These are phyloP conservation scores for Ophioninae sp. DNA, from an alignment of 2,888 invertebrate species.

Conservation along the genomic window DNA sequence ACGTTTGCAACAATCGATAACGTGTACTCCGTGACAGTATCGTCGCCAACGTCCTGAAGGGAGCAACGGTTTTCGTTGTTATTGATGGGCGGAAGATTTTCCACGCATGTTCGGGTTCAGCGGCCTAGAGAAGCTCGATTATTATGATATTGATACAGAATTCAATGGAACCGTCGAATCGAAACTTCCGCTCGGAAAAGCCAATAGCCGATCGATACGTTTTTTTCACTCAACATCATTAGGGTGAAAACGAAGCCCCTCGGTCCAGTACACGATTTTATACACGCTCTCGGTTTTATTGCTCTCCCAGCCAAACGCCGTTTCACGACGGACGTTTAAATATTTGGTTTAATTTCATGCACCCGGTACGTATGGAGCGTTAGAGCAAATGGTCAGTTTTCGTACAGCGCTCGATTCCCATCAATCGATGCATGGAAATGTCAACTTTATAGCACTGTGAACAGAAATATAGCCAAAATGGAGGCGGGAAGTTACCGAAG, in stretches of 20 bases:
- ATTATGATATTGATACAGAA: not conserved
- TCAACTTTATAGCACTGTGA: conserved; percentile 21
- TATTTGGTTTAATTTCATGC: conserved; percentile 63
- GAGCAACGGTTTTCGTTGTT: conserved; percentile 14
- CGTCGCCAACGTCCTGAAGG: conserved; percentile 1
- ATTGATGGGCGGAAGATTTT: conserved; percentile 33
- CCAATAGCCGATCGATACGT: conserved; percentile 51
- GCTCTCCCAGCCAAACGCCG: conserved; percentile 9
- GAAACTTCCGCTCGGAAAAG: conserved; percentile 53
- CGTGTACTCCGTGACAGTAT: not conserved
- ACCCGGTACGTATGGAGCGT: conserved; percentile 34
- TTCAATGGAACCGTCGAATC: conserved; percentile 20
- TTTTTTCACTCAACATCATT: conserved; percentile 26
- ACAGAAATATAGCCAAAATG: not conserved
- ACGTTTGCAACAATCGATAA: conserved; percentile 30
- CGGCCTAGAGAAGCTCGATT: conserved; percentile 12
- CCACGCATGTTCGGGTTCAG: conserved; percentile 5
- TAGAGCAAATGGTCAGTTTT: conserved; percentile 18
- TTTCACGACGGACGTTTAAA: conserved; percentile 51
- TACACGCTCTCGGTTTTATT: not conserved
- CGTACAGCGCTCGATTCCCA: conserved; percentile 35
- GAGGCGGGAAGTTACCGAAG: not conserved
- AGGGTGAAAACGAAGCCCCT: not conserved
- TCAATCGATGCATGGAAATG: conserved; percentile 42
- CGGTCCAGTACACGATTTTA: not conserved